These are phyloP conservation scores for Odontocolon sp. DNA, from an alignment of 2,888 invertebrate genomes.

Conservation along the genomic window DNA sequence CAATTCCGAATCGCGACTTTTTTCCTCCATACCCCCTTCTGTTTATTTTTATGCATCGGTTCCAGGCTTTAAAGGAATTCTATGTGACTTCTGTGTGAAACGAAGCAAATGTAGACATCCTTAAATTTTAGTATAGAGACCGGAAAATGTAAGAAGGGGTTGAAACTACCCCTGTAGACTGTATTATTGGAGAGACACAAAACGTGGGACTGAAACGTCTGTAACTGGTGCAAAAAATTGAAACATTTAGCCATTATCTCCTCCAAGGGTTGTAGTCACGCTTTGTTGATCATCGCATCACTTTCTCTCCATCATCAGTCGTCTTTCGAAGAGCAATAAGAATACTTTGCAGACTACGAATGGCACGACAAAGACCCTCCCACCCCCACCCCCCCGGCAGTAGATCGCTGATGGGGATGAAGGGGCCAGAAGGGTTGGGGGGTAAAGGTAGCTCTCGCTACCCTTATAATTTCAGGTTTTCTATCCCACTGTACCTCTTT, in stretches of 20 bases:
- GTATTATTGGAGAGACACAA: not conserved
- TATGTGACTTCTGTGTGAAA: slow-evolving; percentile 1
- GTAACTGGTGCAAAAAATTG: not conserved
- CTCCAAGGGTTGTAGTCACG: not conserved
- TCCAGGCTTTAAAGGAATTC: no score
- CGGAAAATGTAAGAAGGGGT: not conserved
- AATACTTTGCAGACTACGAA: not conserved
- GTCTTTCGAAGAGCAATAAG: not conserved
- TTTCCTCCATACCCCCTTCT: slow-evolving; percentile 24
- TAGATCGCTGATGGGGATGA: not conserved
- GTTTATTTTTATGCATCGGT: no score
- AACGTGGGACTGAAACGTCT: not conserved
- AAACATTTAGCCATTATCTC: not conserved
- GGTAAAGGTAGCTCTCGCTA: not conserved
- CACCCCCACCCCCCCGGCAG: no score
- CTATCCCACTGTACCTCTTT: slow-evolving; percentile 15
- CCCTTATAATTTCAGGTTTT: slow-evolving; percentile 44
- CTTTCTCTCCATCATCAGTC: not conserved
- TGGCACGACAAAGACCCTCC: not conserved
- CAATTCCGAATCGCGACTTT: slow-evolving; percentile 59
- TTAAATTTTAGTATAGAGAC: not conserved
- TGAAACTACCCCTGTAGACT: no score
- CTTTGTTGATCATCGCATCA: not conserved
- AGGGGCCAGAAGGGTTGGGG: not conserved
- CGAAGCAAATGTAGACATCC: not conserved